These are phyloP conservation scores for Theocolax elegans DNA, from an alignment of 1,140 invertebrate species.

Conservation along the genomic window DNA sequence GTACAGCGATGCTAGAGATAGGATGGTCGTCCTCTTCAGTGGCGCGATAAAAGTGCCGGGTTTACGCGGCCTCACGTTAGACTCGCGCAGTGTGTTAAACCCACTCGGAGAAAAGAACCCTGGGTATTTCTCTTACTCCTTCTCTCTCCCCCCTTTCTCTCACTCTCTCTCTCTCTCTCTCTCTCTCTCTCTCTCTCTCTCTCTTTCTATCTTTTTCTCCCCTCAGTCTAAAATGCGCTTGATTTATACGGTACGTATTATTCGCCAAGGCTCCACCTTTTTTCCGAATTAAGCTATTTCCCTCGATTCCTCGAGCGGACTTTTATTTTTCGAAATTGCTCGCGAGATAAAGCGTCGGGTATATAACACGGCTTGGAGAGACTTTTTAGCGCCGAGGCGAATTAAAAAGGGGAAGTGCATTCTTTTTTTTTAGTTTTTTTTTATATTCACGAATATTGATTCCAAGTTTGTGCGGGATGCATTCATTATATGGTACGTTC, in stretches of 20 bases:
- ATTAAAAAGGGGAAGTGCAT: no score
- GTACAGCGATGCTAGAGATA: no score
- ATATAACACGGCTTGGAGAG: no score
- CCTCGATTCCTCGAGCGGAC: slow-evolving; percentile 1
- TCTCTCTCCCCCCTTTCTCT: neutral
- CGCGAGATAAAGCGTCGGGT: slow-evolving; percentile 13
- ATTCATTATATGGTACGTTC: no score
- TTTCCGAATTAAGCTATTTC: slow-evolving; percentile 32
- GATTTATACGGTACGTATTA: slow-evolving; percentile 34
- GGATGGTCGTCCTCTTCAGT: no score
- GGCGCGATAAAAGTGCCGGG: neutral
- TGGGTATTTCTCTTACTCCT: neutral
- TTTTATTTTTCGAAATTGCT: slow-evolving; percentile 11
- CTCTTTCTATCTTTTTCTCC: slow-evolving; percentile 5
- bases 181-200: neutral
- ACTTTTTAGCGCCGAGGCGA: neutral
- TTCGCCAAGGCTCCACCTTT: neutral
- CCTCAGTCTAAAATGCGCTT: slow-evolving; percentile 24
- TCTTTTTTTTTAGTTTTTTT: no score
- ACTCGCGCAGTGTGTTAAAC: neutral
- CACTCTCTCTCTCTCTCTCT: neutral
- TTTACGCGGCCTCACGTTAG: neutral
- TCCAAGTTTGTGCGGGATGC: no score
- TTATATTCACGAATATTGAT: no score
- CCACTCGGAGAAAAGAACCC: neutral